Conservation (phyloP, 2,888 invertebrate species). For the Antheraea yamamai region DNA sequence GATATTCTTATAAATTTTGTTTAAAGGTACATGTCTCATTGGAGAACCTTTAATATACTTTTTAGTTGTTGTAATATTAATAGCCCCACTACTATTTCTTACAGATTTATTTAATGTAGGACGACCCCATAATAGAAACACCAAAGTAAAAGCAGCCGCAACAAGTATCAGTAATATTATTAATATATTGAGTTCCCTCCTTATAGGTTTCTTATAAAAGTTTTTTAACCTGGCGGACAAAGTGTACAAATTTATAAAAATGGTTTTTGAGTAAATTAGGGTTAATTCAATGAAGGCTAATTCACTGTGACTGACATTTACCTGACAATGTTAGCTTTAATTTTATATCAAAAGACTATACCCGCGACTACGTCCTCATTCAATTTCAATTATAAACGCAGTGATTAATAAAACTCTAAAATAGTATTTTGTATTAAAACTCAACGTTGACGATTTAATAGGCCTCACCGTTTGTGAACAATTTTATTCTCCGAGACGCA, state of each 20-base stretch:
- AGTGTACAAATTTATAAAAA: background rate
- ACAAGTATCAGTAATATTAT: constrained; percentile 35
- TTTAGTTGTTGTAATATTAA: constrained; percentile 21
- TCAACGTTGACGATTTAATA: no score
- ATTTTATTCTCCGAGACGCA: no score
- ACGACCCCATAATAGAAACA: constrained; percentile 46
- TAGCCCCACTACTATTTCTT: background rate
- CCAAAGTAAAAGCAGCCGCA: constrained; percentile 33
- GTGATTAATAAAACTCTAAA: no score
- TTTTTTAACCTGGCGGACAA: constrained; percentile 48
- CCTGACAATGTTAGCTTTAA: background rate
- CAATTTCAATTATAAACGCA: no score
- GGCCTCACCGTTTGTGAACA: no score
- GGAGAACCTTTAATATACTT: constrained; percentile 35
- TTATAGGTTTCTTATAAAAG: constrained; percentile 43
- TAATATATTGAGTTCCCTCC: constrained; percentile 50
- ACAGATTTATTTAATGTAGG: constrained; percentile 31
- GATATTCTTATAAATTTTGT: constrained; percentile 36
- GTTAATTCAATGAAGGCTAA: background rate
- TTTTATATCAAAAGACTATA: no score
- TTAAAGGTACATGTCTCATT: constrained; percentile 51
- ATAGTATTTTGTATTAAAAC: no score
- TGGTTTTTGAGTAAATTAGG: background rate
- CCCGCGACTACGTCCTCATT: no score
- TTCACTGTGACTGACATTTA: background rate